Percentiles rank a stretch among this genome's conserved stretches.
Conservation (phyloP, 2,113 vertebrate genomes). For the Chloropsis cyanopogon region DNA sequence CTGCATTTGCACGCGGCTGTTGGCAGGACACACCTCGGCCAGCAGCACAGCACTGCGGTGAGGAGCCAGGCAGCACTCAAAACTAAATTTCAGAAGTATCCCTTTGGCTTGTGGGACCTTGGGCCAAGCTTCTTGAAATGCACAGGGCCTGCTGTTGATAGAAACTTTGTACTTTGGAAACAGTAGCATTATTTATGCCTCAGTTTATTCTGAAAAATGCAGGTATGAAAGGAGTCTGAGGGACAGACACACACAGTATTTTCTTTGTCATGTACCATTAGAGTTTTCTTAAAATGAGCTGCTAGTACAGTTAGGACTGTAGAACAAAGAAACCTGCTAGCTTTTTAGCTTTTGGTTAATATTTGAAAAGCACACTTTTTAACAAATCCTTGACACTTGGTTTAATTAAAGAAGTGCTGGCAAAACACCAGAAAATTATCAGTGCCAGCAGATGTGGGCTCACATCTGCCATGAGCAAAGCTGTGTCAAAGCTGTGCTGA, state of each 20-base stretch:
- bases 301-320: neutral
- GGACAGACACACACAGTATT: neutral
- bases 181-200: neutral
- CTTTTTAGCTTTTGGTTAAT: neutral
- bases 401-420: neutral
- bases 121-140: neutral
- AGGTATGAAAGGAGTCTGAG: neutral
- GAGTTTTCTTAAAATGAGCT: neutral
- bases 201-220: neutral
- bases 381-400: neutral
- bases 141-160: neutral
- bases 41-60: neutral
- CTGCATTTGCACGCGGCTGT: accelerated
- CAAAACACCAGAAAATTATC: neutral
- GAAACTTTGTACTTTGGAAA: neutral
- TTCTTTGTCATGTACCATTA: neutral
- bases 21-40: too few relatives aligned
- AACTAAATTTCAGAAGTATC: neutral
- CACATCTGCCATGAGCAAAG: neutral
- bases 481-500: neutral
- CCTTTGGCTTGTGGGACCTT: neutral
- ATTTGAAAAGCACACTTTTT: neutral
- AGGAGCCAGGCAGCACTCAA: neutral
- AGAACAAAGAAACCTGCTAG: neutral
- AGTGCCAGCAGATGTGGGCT: neutral